Base-by-base conservation (phyloP, 2,888 invertebrate genomes). In the Oegoconia quadripuncta region DNA sequence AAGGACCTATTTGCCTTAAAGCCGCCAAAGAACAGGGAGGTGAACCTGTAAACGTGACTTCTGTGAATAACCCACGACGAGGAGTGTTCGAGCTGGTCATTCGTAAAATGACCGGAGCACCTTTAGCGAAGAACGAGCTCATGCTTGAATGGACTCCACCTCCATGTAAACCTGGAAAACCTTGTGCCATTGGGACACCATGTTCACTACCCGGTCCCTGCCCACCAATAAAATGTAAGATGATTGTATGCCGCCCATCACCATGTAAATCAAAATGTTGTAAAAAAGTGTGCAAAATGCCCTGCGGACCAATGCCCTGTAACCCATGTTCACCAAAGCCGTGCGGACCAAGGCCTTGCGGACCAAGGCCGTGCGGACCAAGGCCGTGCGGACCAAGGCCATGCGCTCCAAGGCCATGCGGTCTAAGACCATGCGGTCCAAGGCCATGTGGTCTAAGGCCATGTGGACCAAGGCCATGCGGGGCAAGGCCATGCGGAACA, bases 141-240 rank as follows among this genome's bases (percentile, higher is more conserved):
- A 81, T 86, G 77, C 52, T 87, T 26, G 86, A 87, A 57, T 87
- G 86, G 86, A 79, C 78, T 4, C 86, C 84, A 1, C 86, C 86
- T 2, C 73, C 77, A 4, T 50, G 53, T n/a, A n/a, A n/a, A n/a
- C n/a, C n/a, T n/a, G n/a, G n/a, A n/a, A n/a, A n/a, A n/a, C n/a
- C n/a, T n/a, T n/a, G n/a, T n/a, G n/a, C n/a, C n/a, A 53, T 53
- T 8, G 71, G 65, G 41, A 47, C 52, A 11, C 44, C 59, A 3
- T 59, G 52, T 33, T 47, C 66, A 4, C 29, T 48, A 8, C 42
- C 60, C 1, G 71, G 64, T 34, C 28, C 49, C 2, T 69, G 63
- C 37, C 64, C 64, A n/a, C 63, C 67, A 29, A 49, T 65, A 13
- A 79, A 67, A 59, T 76, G 75, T 54, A 78, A 67, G 58, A 57